Percentiles rank a stretch among this genome's conserved stretches.
Evolutionary conservation across 2,888 invertebrate genomes (phyloP).

Genomic region (Fissipunctia ypsillon): DNA sequence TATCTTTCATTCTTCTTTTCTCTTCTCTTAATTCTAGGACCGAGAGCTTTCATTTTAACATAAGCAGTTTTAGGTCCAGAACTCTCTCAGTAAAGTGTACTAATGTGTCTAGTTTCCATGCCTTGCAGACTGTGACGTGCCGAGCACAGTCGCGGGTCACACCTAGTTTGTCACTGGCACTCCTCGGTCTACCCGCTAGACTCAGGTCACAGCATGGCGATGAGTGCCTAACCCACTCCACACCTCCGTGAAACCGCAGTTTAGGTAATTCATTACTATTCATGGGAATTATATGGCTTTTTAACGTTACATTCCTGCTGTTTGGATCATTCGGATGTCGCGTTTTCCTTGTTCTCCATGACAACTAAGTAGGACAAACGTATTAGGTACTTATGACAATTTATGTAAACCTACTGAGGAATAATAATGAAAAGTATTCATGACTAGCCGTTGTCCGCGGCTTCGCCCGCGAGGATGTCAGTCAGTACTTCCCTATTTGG

Average conservation of each 20-base stretch:
- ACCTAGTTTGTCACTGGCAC: constrained; percentile 39
- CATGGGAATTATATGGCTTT: constrained; percentile 19
- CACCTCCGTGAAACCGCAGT: constrained; percentile 25
- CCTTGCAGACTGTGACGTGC: constrained; percentile 28
- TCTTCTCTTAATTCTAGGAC: neutral
- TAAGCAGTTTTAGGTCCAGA: neutral
- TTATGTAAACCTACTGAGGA: constrained; percentile 9
- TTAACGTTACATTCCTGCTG: constrained; percentile 19
- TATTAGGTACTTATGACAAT: neutral
- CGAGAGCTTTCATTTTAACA: neutral
- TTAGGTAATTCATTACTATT: constrained; percentile 41
- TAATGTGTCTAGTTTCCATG: neutral
- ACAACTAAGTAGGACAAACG: neutral
- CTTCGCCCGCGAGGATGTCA: too few relatives aligned
- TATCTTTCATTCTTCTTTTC: neutral
- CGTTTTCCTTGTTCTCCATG: constrained; percentile 23
- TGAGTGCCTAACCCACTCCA: constrained; percentile 46
- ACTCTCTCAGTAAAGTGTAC: neutral
- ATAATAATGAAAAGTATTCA: neutral
- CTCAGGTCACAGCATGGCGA: constrained; percentile 42
- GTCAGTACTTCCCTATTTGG: too few relatives aligned
- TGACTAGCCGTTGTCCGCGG: too few relatives aligned
- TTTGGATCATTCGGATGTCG: neutral
- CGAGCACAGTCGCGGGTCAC: constrained; percentile 25
- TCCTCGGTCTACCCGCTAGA: constrained; percentile 31